phyloP scores from a whole-genome alignment of 2,797 vertebrate genomes.

The Cygnus olor region DNA sequence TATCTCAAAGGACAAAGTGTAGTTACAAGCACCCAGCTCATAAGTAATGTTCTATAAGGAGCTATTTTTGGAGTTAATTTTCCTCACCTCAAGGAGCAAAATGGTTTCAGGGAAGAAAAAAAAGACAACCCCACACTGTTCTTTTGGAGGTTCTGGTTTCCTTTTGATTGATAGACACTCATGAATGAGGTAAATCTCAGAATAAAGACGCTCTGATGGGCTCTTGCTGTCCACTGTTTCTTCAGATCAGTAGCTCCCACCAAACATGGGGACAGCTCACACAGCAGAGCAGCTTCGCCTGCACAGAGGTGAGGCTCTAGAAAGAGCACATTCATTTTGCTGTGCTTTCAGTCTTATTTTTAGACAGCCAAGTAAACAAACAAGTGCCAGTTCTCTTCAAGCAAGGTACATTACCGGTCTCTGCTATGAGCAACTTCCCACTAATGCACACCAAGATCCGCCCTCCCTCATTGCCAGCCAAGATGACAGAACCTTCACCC shows the following conservation, averaged over 20 bases:
- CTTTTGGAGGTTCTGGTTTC: background rate
- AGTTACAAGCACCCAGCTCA: background rate
- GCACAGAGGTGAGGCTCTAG: background rate
- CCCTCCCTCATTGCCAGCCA: background rate
- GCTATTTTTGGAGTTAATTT: background rate
- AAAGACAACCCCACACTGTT: background rate
- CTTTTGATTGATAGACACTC: background rate
- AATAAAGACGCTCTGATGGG: background rate
- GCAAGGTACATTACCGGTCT: background rate
- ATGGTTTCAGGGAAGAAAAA: background rate
- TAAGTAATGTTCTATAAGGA: background rate
- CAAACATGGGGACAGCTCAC: background rate
- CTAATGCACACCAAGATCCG: background rate
- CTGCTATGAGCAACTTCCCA: background rate
- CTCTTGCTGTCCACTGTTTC: background rate
- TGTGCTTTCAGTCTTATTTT: conserved; percentile 15
- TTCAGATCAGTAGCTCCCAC: background rate
- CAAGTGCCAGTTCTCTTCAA: background rate
- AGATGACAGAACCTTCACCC: background rate
- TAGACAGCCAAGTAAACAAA: conserved; percentile 20
- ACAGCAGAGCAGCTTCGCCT: background rate
- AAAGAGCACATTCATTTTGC: background rate
- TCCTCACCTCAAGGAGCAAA: background rate
- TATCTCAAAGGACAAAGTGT: background rate
- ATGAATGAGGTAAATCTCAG: background rate